Evolutionary conservation across 2,113 vertebrate genomes (phyloP).

Genomic region (Gopherus flavomarginatus): DNA sequence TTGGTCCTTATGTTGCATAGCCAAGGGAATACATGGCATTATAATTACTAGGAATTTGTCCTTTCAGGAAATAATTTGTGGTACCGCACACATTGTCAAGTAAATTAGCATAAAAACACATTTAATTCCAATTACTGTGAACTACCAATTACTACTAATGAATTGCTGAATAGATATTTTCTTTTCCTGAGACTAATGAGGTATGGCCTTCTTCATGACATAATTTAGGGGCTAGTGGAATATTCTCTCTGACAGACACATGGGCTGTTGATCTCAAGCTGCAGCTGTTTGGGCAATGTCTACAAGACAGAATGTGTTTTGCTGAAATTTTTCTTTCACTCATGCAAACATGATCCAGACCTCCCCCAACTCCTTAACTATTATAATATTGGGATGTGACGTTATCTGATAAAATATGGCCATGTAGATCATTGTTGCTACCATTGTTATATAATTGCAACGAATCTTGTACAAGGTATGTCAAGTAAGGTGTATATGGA

Average conservation of each 20-base stretch:
- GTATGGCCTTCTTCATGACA: background rate
- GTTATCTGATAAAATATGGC: no score
- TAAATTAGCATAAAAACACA: conserved; percentile 12
- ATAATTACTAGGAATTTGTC: conserved; percentile 9
- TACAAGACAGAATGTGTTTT: rapidly evolving
- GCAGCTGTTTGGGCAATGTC: background rate
- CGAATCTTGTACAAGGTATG: no score
- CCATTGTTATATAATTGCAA: no score
- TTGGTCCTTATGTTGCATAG: background rate
- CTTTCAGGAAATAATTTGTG: conserved; percentile 35
- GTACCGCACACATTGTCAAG: background rate
- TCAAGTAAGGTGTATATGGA: no score
- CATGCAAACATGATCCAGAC: background rate
- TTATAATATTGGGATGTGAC: background rate
- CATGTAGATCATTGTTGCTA: no score
- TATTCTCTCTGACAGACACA: conserved; percentile 1
- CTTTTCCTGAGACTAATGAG: background rate
- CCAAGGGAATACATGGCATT: conserved; percentile 19
- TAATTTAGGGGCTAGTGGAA: background rate
- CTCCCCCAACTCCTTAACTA: background rate
- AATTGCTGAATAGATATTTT: background rate
- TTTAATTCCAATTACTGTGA: background rate
- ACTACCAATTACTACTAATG: conserved; percentile 3
- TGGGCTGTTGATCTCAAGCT: background rate
- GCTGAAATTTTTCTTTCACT: background rate